These are phyloP conservation scores for Polydrusus pterygomalis DNA, from an alignment of 2,888 invertebrate species.

Conservation along the genomic window DNA sequence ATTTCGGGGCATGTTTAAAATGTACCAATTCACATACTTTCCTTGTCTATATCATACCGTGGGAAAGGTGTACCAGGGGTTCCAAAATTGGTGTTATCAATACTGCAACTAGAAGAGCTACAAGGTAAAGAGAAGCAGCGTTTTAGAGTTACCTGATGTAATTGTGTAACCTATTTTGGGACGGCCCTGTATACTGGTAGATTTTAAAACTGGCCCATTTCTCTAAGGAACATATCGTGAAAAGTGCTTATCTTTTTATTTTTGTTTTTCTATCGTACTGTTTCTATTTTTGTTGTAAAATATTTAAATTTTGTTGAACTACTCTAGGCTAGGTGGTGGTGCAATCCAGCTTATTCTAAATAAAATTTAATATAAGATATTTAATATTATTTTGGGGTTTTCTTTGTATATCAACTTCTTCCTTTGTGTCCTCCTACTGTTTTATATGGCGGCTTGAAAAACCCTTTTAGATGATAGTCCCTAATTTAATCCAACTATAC, in stretches of 20 bases:
- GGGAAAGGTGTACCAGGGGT: neutral
- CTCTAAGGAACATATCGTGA: constrained; percentile 47
- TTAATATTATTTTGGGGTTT: constrained; percentile 43
- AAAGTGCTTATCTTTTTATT: constrained; percentile 39
- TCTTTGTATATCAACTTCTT: too few species aligned
- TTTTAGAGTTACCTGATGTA: too few species aligned
- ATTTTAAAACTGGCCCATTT: neutral
- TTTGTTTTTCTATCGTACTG: constrained; percentile 36
- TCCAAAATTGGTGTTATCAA: too few species aligned
- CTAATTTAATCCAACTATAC: too few species aligned
- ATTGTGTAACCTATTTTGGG: neutral
- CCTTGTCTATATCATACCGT: neutral
- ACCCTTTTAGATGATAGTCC: too few species aligned
- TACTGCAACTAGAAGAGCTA: too few species aligned
- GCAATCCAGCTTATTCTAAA: constrained; percentile 69
- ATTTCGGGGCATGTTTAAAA: neutral
- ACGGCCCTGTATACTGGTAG: neutral
- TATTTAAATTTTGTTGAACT: constrained; percentile 59
- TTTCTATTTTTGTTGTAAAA: constrained; percentile 59
- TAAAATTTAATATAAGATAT: constrained; percentile 60
- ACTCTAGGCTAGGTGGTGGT: constrained; percentile 70
- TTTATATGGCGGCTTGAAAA: too few species aligned
- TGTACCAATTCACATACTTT: neutral
- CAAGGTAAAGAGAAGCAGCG: too few species aligned
- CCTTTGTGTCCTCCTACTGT: too few species aligned